Base-by-base conservation (phyloP, 2,797 vertebrate genomes). In the Chelon auratus region DNA sequence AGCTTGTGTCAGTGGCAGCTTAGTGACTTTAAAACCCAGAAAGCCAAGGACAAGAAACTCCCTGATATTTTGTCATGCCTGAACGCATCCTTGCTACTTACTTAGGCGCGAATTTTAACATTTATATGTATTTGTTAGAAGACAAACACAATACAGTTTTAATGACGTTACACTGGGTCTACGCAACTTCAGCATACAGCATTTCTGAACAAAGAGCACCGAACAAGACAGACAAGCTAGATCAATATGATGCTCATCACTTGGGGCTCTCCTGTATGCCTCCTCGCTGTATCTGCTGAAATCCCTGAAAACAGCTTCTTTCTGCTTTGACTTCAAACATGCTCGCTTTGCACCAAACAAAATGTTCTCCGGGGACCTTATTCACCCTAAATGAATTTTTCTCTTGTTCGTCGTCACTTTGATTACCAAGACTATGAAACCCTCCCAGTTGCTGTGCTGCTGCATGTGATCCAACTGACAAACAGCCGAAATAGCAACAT, bases 401-500 rank as follows among this genome's bases (percentile, higher is more conserved):
- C 77, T 78, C 76, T 65, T 42, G 66, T 79, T 84, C 33, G 51
- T 81, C 60, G 39, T 60, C 62, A 54, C 82, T 87, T 83, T 85
- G 78, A 90, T 90, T 87, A 78, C 60, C 56, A 70, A 72, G 66
- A 75, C 72, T 36, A 62, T 40, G 63, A 75, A 89, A 69, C 62
- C 54, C 22, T 71, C 52, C 56, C 63, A 42, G 18, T 56, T n/a
- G 36, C 62, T 56, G 54, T 47, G 56, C 64, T 60, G 78, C 77
- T 66, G 70, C 66, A 53, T 77, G 78, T 66, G 74, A 87, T 75
- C 45, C 65, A 18, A 56, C 67, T 52, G 73, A 77, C 80, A 80
- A 83, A 84, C 67, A 82, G 86, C 88, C 88, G 84, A 83, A 84
- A 84, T 70, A 72, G 84, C 81, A 82, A 82, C 75, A 77, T 51